phyloP scores from a whole-genome alignment of 2,797 vertebrate species.

The Gymnoscopelus braueri region DNA sequence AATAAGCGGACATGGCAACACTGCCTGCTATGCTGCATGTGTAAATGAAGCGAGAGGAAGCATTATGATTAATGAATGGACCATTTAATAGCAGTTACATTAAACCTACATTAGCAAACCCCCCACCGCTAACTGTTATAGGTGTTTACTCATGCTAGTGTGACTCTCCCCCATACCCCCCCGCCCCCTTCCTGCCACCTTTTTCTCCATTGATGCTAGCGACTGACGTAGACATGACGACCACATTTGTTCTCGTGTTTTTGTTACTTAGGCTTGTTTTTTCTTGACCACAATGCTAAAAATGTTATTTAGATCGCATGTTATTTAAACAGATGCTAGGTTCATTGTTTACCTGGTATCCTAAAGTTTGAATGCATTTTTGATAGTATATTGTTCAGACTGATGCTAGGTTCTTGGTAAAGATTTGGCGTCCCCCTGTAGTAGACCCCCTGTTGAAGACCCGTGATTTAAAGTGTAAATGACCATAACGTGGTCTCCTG shows the following conservation, averaged over 20 bases:
- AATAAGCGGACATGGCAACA: too few species aligned
- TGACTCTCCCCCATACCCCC: constrained; percentile 7
- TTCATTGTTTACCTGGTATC: too few species aligned
- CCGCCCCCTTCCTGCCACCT: constrained; percentile 2
- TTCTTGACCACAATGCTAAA: too few species aligned
- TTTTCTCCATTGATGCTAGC: constrained; percentile 26
- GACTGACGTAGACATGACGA: constrained; percentile 43
- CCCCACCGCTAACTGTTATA: constrained; percentile 18
- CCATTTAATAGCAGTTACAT: constrained; percentile 65
- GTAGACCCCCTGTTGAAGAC: too few species aligned
- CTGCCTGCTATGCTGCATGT: constrained; percentile 5
- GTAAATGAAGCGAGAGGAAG: constrained; percentile 56
- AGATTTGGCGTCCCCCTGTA: too few species aligned
- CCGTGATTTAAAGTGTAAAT: too few species aligned
- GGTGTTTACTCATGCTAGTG: constrained; percentile 40
- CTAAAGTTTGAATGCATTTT: too few species aligned
- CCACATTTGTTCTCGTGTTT: constrained; percentile 17
- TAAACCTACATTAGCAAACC: constrained; percentile 62
- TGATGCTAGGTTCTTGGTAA: too few species aligned
- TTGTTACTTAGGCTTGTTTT: neutral
- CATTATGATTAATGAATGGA: constrained; percentile 65
- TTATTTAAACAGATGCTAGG: too few species aligned
- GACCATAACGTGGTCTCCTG: too few species aligned
- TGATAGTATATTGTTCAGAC: too few species aligned
- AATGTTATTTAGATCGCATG: too few species aligned